Base-by-base conservation (phyloP, 1,140 invertebrate genomes). In the Panagrolaimus sp. region DNA sequence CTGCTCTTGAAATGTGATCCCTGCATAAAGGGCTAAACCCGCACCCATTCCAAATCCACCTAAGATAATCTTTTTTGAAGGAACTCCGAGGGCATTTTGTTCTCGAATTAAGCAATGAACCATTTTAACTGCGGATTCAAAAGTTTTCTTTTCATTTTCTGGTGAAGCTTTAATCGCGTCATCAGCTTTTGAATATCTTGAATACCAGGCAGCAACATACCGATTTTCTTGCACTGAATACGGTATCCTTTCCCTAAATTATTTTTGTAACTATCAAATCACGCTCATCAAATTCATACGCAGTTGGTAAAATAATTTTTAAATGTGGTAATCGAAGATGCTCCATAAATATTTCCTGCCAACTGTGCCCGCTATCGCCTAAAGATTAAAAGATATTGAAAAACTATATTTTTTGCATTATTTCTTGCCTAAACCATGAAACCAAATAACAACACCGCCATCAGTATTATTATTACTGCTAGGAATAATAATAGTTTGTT, bases 31-130 rank as follows among this genome's bases (percentile, higher is more conserved):
- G 4, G 63, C 63, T 12, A 64, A 43, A 0, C 17, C 63, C 2
- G 21, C 63, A 58, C 94, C 94, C 78, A 87, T 87, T 28, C 86
- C 87, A 79, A 89, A 88, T 21, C 88, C 88, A 43, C 87, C 88
- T 32, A 88, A 74, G 43, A 87, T 70, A 58, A 88, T 86, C 26
- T 83, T 77, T 38, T 85, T 74, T 12, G 83, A 75, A 21, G 83
- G 78, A 70, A 87, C 86, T n/a, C 85, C 84, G 5, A 58, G 32
- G 86, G 92, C 90, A 72, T 90, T 91, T 86, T 97, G 94, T 64
- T 89, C 87, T 32, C 89, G 88, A 76, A 98, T 94, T 83, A 96
- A 85, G 52, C 86, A 83, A 83, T 94, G 90, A 64, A 97, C 89
- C 1, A 21, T 21, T 12, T 21, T 28, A 1, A 58, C 28, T 21